phyloP scores from a whole-genome alignment of 2,797 vertebrate species.

The Pseudochromis fuscus region DNA sequence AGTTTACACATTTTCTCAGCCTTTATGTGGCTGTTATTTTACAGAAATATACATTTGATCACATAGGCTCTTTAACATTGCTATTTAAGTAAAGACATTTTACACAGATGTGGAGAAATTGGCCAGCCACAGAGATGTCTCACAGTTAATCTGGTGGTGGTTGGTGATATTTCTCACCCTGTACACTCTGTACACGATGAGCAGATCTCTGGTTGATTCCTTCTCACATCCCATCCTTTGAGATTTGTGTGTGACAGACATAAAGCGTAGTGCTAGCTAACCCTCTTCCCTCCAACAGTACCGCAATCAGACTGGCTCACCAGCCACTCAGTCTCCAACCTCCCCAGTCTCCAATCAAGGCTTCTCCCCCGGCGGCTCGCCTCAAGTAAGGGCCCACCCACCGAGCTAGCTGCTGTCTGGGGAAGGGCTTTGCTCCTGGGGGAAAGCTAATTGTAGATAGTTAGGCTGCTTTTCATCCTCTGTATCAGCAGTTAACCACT shows the following conservation, averaged over 20 bases:
- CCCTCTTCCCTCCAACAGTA: slow-evolving; percentile 96
- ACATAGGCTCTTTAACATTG: not conserved
- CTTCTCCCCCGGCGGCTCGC: slow-evolving; percentile 99
- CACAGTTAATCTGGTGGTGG: not conserved
- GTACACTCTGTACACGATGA: slow-evolving; percentile 1
- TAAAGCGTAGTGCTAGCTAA: slow-evolving; percentile 87
- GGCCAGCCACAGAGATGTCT: not conserved
- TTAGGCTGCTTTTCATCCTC: slow-evolving; percentile 79
- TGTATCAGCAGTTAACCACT: slow-evolving; percentile 70
- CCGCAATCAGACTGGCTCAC: slow-evolving; percentile 97
- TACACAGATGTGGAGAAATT: not conserved
- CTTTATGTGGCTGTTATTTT: not conserved
- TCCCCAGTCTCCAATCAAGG: slow-evolving; percentile 99
- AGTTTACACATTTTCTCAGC: not conserved
- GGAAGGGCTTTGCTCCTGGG: slow-evolving; percentile 73
- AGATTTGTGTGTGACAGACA: slow-evolving; percentile 81
- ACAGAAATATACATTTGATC: not conserved
- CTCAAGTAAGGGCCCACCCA: slow-evolving; percentile 94
- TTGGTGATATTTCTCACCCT: slow-evolving; percentile 17
- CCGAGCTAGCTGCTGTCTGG: slow-evolving; percentile 78
- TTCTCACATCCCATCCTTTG: slow-evolving; percentile 33
- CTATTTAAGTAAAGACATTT: not conserved
- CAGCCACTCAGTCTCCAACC: slow-evolving; percentile 99
- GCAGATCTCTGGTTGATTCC: slow-evolving; percentile 12
- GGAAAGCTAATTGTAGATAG: slow-evolving; percentile 70